phyloP scores from a whole-genome alignment of 2,888 invertebrate genomes.

The Trichopria drosophilae region DNA sequence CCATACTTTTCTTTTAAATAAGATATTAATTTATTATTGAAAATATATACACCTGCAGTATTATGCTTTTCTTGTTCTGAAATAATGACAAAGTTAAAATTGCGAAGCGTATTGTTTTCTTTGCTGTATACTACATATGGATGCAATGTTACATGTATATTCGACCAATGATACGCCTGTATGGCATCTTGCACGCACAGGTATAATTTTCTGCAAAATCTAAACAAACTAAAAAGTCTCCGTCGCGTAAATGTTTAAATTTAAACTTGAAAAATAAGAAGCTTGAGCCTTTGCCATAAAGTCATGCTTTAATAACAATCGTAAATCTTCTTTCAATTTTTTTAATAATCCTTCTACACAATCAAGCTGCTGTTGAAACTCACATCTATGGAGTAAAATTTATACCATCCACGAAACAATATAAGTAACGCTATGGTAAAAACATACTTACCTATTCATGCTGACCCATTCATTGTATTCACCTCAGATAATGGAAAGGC shows the following conservation, averaged over 20 bases:
- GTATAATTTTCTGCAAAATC: too few species aligned
- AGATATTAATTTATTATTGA: too few species aligned
- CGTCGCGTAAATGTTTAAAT: neutral
- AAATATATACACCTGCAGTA: too few species aligned
- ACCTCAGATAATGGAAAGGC: neutral
- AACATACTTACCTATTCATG: conserved; percentile 1
- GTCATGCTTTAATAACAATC: neutral
- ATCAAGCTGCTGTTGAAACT: neutral
- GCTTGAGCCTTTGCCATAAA: neutral
- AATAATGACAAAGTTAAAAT: too few species aligned
- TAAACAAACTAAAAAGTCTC: neutral
- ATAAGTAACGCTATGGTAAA: neutral
- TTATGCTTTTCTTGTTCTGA: too few species aligned
- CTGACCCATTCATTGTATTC: neutral
- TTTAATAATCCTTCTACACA: neutral
- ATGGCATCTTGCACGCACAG: too few species aligned
- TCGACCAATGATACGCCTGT: too few species aligned
- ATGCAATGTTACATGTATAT: too few species aligned
- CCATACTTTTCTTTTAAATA: too few species aligned
- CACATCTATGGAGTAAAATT: conserved; percentile 1
- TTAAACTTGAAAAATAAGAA: conserved; percentile 4
- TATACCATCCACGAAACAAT: neutral
- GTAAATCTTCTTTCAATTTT: conserved; percentile 3
- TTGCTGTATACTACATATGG: too few species aligned
- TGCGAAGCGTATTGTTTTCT: too few species aligned